A percentile compares a stretch with the other conserved stretches of the same genome.
Evolutionary conservation across 2,797 vertebrate genomes (phyloP).

Genomic region (Avahi laniger): DNA sequence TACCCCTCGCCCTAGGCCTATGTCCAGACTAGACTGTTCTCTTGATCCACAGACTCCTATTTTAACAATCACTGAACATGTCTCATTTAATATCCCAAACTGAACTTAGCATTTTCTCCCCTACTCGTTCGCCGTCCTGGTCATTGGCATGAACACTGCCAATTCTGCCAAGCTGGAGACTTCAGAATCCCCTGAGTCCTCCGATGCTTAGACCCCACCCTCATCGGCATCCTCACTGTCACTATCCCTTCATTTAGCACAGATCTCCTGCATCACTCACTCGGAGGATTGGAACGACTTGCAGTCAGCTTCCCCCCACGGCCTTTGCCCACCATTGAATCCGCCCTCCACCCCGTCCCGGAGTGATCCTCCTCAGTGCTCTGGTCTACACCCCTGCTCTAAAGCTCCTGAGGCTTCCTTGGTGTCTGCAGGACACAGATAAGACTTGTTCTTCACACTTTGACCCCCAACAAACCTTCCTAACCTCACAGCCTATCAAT

Average conservation of each 20-base stretch:
- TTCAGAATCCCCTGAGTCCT: not conserved
- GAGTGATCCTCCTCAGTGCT: not conserved
- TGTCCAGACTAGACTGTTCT: not conserved
- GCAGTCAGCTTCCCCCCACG: not conserved
- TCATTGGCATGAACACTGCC: not conserved
- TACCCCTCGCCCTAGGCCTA: fast-evolving
- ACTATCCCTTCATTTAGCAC: too few relatives aligned
- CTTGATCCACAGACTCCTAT: not conserved
- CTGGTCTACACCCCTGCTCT: not conserved
- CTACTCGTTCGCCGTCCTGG: not conserved
- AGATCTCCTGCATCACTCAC: not conserved
- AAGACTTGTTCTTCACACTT: not conserved
- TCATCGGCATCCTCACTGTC: not conserved
- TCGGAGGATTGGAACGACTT: not conserved
- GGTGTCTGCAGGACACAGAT: not conserved
- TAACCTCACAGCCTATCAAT: not conserved
- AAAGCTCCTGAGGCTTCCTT: not conserved
- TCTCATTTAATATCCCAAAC: not conserved
- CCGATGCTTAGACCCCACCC: not conserved
- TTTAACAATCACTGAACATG: not conserved
- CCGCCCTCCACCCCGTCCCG: not conserved
- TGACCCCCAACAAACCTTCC: not conserved
- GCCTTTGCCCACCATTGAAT: not conserved
- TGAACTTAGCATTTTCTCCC: not conserved
- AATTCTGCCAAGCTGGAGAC: not conserved